These are phyloP conservation scores for Plutella xylostella DNA, from an alignment of 2,888 invertebrate genomes.

Conservation along the genomic window DNA sequence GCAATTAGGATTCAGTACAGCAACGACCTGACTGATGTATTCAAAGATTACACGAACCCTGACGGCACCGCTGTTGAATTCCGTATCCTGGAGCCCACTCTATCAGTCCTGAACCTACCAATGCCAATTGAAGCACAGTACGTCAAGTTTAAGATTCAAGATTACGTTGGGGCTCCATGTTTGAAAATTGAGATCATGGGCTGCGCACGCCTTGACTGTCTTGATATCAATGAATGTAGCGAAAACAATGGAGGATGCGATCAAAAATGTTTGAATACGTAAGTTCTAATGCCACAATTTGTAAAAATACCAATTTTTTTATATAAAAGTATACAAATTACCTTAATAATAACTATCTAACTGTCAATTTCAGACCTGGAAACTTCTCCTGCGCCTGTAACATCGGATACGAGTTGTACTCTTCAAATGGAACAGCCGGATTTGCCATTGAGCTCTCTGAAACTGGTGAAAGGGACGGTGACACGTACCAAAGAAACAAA, in stretches of 20 bases:
- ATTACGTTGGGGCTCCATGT: slow-evolving; percentile 90
- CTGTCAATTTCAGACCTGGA: slow-evolving; percentile 73
- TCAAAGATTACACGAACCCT: slow-evolving; percentile 92
- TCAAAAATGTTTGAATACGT: slow-evolving; percentile 90
- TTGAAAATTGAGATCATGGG: slow-evolving; percentile 93
- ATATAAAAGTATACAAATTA: neutral
- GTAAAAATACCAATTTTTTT: neutral
- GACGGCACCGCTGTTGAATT: slow-evolving; percentile 95
- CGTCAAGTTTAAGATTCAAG: slow-evolving; percentile 86
- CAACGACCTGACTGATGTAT: slow-evolving; percentile 88
- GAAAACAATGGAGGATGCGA: slow-evolving; percentile 92
- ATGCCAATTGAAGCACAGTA: slow-evolving; percentile 92
- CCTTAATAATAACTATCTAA: too few species aligned
- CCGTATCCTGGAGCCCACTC: slow-evolving; percentile 86
- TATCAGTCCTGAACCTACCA: slow-evolving; percentile 91
- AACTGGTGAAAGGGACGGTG: slow-evolving; percentile 89
- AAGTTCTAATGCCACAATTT: slow-evolving; percentile 24
- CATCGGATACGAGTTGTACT: slow-evolving; percentile 91
- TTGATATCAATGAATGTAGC: slow-evolving; percentile 89
- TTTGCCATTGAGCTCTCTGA: slow-evolving; percentile 84
- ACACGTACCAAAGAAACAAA: slow-evolving; percentile 90
- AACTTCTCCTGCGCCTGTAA: slow-evolving; percentile 90
- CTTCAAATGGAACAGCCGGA: slow-evolving; percentile 90
- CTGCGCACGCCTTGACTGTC: slow-evolving; percentile 89
- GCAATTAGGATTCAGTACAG: slow-evolving; percentile 91